phyloP scores from a whole-genome alignment of 2,888 invertebrate genomes.

The Nephrotoma appendiculata region DNA sequence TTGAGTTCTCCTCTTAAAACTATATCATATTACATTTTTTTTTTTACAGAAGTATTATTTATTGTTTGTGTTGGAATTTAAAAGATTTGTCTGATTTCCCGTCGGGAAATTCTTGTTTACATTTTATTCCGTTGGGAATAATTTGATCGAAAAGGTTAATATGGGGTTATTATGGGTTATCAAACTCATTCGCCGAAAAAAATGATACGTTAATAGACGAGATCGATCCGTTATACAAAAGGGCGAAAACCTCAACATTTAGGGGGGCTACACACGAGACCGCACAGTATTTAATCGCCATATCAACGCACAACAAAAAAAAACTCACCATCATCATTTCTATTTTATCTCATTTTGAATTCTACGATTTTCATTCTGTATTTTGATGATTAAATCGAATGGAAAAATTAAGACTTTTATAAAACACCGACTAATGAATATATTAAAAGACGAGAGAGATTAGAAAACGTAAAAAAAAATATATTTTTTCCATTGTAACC shows the following conservation, averaged over 20 bases:
- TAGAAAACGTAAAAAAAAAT: not conserved
- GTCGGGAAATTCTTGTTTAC: not conserved
- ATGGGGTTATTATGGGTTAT: not conserved
- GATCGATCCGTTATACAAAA: not conserved
- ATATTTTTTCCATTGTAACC: not conserved
- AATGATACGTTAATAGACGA: not conserved
- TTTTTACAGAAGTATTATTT: not conserved
- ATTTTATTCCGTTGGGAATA: not conserved
- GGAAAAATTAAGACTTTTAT: not conserved
- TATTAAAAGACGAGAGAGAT: not conserved
- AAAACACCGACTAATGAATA: not conserved
- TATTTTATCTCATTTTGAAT: not conserved
- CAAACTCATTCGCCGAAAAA: not conserved
- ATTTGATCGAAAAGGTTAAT: not conserved
- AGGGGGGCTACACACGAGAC: not conserved
- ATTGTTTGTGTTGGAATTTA: not conserved
- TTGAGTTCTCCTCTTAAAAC: not conserved
- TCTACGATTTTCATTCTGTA: not conserved
- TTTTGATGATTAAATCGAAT: not conserved
- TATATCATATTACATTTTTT: not conserved
- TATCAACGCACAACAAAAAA: not conserved
- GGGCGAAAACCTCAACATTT: not conserved
- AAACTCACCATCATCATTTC: not conserved
- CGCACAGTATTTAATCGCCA: not conserved
- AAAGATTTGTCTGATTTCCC: not conserved